These are phyloP conservation scores for Athetis lepigone DNA, from an alignment of 2,888 invertebrate genomes.

Conservation along the genomic window DNA sequence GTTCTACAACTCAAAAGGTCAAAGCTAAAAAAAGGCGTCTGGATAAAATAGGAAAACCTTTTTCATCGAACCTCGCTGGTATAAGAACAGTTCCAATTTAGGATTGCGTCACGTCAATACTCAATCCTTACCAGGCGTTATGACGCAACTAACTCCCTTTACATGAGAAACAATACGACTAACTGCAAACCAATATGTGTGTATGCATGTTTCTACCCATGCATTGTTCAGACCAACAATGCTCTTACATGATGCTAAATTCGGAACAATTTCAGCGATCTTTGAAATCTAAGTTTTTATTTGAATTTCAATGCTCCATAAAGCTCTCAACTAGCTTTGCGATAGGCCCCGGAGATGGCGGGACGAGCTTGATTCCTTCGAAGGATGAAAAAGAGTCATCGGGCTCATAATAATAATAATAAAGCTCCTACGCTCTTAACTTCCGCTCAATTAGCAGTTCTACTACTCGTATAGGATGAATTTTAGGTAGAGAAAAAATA, in stretches of 20 bases:
- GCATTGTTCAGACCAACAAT: background rate
- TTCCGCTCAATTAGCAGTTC: background rate
- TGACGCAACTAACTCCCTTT: conserved; percentile 51
- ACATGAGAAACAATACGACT: conserved; percentile 32
- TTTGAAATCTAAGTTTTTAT: background rate
- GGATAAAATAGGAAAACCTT: conserved; percentile 25
- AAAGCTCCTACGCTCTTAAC: background rate
- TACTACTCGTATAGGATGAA: background rate
- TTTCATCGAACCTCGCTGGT: conserved; percentile 18
- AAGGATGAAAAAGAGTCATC: too few relatives aligned
- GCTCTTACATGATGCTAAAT: background rate
- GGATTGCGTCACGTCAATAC: conserved; percentile 44
- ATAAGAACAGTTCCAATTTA: conserved; percentile 31
- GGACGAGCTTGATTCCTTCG: too few relatives aligned
- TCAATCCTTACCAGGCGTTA: conserved; percentile 42
- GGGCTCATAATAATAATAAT: too few relatives aligned
- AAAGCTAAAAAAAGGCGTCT: conserved; percentile 6
- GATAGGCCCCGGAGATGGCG: too few relatives aligned
- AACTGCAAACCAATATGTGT: conserved; percentile 3
- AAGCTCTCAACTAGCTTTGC: too few relatives aligned
- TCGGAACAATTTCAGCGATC: background rate
- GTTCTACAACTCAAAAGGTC: conserved; percentile 2
- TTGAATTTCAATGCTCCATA: background rate
- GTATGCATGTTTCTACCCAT: background rate
- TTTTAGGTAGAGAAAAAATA: too few relatives aligned